Percentiles rank a stretch among this genome's conserved stretches.
These are phyloP conservation scores for Pomatorhinus ruficollis DNA, from an alignment of 2,113 vertebrate species.

Conservation along the genomic window DNA sequence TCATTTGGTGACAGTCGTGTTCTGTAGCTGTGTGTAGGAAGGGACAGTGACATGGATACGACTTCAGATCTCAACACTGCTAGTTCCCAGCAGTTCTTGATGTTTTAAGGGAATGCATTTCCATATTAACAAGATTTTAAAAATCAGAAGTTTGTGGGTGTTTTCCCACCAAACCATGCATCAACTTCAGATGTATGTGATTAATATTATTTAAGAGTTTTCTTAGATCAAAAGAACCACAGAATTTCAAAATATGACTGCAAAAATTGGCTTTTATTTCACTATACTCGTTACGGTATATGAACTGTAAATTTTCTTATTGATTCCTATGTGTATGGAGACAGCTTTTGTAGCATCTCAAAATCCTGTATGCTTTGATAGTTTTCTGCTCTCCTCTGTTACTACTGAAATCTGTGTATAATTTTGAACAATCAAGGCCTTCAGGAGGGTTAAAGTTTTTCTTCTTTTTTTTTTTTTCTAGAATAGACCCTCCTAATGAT, in stretches of 20 bases:
- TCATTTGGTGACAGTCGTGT: accelerated
- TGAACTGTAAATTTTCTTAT: background rate
- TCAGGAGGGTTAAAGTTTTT: background rate
- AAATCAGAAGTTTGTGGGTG: background rate
- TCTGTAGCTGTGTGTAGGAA: background rate
- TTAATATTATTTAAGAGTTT: background rate
- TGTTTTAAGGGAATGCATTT: background rate
- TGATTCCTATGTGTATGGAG: background rate
- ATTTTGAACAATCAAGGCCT: background rate
- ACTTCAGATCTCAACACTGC: accelerated
- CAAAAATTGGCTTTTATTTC: background rate
- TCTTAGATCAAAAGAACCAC: background rate
- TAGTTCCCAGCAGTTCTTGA: background rate
- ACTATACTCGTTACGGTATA: background rate
- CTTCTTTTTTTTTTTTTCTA: background rate
- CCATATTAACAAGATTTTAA: background rate
- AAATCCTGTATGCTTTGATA: background rate
- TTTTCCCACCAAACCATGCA: background rate
- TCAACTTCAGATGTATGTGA: background rate
- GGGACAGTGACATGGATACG: background rate
- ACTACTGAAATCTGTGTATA: background rate
- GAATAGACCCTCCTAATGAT: background rate
- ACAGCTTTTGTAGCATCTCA: background rate
- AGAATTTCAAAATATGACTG: background rate
- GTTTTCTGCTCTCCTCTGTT: background rate